Evolutionary conservation across 2,888 invertebrate genomes (phyloP).

Genomic region (Masnerella sp.): DNA sequence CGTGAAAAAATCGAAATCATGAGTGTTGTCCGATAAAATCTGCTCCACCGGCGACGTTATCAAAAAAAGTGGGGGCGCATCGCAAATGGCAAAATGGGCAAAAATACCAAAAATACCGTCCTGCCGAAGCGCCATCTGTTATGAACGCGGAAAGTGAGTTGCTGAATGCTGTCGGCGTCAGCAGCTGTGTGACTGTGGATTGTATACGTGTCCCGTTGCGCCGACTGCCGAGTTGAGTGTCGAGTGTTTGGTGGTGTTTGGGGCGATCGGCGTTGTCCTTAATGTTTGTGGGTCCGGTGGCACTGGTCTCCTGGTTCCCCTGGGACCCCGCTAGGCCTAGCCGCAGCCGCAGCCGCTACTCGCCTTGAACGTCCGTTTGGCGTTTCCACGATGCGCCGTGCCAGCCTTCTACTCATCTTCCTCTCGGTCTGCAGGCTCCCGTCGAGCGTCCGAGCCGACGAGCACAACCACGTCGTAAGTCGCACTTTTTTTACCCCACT

Average conservation of each 20-base stretch:
- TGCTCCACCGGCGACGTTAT: no score
- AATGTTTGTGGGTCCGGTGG: slow-evolving; percentile 14
- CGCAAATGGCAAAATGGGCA: no score
- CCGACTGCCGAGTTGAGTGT: no score
- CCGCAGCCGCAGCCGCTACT: no score
- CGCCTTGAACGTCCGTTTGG: slow-evolving; percentile 10
- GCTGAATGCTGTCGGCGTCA: slow-evolving; percentile 8
- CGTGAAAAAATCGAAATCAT: no score
- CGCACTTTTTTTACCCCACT: no score
- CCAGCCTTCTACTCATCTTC: slow-evolving; percentile 63
- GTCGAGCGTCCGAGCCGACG: slow-evolving; percentile 80
- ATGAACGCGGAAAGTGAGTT: not conserved
- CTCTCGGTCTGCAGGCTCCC: slow-evolving; percentile 68
- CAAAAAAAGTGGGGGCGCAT: no score
- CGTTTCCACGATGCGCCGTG: slow-evolving; percentile 48
- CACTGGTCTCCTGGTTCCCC: slow-evolving; percentile 50
- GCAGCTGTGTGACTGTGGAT: not conserved
- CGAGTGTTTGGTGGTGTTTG: slow-evolving; percentile 20
- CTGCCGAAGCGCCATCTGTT: slow-evolving; percentile 12
- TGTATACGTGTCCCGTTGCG: slow-evolving; percentile 48
- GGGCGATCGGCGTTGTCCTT: slow-evolving; percentile 24
- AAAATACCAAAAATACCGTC: no score
- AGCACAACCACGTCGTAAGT: slow-evolving; percentile 89
- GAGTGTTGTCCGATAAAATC: no score
- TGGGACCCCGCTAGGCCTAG: slow-evolving; percentile 25